Evolutionary conservation across 2,797 vertebrate species (phyloP), one percentile per base, ranked within the genome.

Genomic region (Micropoecilia bifurca): DNA sequence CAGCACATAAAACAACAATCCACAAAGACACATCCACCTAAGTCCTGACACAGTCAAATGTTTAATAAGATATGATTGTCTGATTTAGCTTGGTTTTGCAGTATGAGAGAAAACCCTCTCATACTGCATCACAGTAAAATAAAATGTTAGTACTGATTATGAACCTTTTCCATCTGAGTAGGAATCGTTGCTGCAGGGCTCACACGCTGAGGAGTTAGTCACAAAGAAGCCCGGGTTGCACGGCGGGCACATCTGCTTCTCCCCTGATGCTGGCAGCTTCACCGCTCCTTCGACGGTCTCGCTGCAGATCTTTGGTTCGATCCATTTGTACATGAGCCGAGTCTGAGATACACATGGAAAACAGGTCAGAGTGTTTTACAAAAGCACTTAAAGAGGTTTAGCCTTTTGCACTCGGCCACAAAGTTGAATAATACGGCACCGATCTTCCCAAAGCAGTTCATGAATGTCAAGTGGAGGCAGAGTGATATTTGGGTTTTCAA

Each of bases 311-410:
- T 99, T 99, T 0, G 98, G 98, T 76, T 98, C 96, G 3, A 96
- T 97, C 98, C 98, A 99, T 84, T 99, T 98, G 93, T 97, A 99
- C 97, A 97, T 97, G 79, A 98, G 94, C 92, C 97, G 97, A 0
- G 98, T 99, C 98, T 99, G 91, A 74, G 76, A 78, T 45, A 81
- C 61, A 86, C n/a, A 28, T 80, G 33, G 41, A 46, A 48, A 75
- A 53, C 4, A 61, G 66, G 36, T 69, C 22, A 43, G 22, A n/a
- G 5, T 6, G 41, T 39, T n/a, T 6, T 14, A 71, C 39, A 45
- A 71, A 45, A 43, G 30, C 36, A 36, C 20, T 36, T 36, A 9
- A 20, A 22, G 20, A 7, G 13, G 10, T 12, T 43, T 6, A 43
- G 36, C 22, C 10, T 69, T 75, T 59, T 0, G 69, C 22, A 50